Percentiles rank a stretch among this genome's conserved stretches.
Conservation (phyloP, 2,888 invertebrate genomes). For the Amiota mariae region DNA sequence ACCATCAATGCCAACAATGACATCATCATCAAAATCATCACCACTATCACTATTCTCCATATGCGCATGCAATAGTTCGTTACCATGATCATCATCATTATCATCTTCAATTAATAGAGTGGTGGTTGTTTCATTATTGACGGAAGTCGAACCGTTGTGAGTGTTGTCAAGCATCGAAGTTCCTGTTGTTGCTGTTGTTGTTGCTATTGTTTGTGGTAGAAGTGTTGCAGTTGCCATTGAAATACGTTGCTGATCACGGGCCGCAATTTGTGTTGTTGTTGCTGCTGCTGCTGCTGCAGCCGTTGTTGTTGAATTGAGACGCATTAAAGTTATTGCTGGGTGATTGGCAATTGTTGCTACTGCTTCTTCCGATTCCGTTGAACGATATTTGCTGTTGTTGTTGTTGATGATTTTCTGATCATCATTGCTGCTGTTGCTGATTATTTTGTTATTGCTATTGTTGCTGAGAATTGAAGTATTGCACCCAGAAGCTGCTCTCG, state of each 20-base stretch:
- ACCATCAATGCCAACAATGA: constrained; percentile 34
- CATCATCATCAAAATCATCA: too few species aligned
- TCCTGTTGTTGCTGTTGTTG: constrained; percentile 34
- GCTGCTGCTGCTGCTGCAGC: too few species aligned
- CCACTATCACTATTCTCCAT: background rate
- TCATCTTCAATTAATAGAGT: constrained; percentile 44
- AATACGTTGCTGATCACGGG: constrained; percentile 15
- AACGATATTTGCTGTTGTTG: constrained; percentile 31
- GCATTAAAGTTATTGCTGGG: constrained; percentile 35
- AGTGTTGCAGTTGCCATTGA: background rate
- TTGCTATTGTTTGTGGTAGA: constrained; percentile 23
- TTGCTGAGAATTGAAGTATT: background rate
- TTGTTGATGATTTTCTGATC: background rate
- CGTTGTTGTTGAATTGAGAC: constrained; percentile 36
- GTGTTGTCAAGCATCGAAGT: constrained; percentile 34
- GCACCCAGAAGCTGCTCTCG: background rate
- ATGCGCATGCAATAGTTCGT: constrained; percentile 37
- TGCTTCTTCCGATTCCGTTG: constrained; percentile 15
- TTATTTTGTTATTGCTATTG: constrained; percentile 25
- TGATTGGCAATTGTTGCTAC: constrained; percentile 22
- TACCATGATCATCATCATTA: constrained; percentile 53
- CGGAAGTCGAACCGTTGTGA: constrained; percentile 49
- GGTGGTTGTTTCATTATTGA: constrained; percentile 31
- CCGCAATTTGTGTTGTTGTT: constrained; percentile 40
- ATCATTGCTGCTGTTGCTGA: constrained; percentile 20